Base-by-base conservation (phyloP, 2,888 invertebrate genomes). In the Ashinkailepas kermadecensis region DNA sequence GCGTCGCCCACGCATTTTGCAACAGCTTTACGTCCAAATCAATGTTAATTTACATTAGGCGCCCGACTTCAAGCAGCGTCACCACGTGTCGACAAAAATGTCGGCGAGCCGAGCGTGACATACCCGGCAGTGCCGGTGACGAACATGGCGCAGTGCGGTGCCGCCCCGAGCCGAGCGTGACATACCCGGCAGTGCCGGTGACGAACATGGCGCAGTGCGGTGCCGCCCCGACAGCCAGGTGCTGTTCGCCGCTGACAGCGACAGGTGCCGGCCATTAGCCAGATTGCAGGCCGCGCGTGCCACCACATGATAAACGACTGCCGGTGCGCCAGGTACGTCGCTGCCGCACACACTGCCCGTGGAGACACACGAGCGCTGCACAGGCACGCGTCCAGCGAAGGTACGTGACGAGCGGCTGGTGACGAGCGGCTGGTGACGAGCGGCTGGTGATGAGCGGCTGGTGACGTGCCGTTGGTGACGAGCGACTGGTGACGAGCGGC, bases 191-290 rank as follows among this genome's bases (percentile, higher is more conserved):
- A 15, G 59, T 59, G 59, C 12, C 59, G 59, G 59, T 59, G 59
- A 15, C 59, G 15, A 15, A 7, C 12, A 59, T 7, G 59, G 59
- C 59, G 59, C 15, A 59, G 59, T 15, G 59, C 59, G 59, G 59
- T 7, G 59, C 12, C 59, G 59, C 12, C 59, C 3, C 59, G 15
- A 1, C 1, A 11, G 12, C 39, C 74, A 70, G 70, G 39, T 39
- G 39, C 70, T 9, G 54, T 18, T 15, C 9, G 56, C 56, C 56
- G 54, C 21, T 21, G 74, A 23, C 67, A 21, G 54, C 54, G 74
- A 74, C 74, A 74, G 74, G 74, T 74, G 74, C 21, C 8, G 39
- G 21, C 74, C 74, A 74, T 74, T 74, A 74, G 74, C 21, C 21
- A 74, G 54, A 74, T 74, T 74, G 54, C 74, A 21, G 54, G 12